Conservation (phyloP, 2,888 invertebrate species). For the Platycheirus rosarum region DNA sequence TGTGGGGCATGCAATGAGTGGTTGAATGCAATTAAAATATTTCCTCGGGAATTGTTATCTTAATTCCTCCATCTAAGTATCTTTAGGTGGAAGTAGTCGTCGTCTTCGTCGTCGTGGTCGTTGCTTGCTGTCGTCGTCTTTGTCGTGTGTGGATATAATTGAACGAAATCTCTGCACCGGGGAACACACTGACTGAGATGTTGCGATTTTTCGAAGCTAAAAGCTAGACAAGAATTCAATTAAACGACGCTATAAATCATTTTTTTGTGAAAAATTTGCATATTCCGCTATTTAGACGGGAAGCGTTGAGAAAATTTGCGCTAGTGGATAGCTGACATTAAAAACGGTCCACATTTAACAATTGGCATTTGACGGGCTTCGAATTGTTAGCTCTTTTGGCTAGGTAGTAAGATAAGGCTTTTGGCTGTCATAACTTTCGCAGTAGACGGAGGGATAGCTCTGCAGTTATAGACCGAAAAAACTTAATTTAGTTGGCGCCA, state of each 20-base stretch:
- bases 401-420: conserved; percentile 30
- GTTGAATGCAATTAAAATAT: conserved; percentile 71
- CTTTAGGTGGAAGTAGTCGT: conserved; percentile 27
- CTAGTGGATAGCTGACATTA: conserved; percentile 18
- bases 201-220: conserved; percentile 69
- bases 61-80: conserved; percentile 71
- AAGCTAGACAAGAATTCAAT: conserved; percentile 71
- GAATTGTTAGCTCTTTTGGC: conserved; percentile 37
- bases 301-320: conserved; percentile 30
- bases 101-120: conserved; percentile 8
- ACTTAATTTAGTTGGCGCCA: too few relatives aligned
- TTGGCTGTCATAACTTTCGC: conserved; percentile 61
- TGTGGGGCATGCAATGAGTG: conserved; percentile 58
- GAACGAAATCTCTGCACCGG: conserved; percentile 54
- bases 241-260: conserved; percentile 74
- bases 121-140: background rate
- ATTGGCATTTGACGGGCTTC: conserved; percentile 56
- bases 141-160: conserved; percentile 62
- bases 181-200: conserved; percentile 54
- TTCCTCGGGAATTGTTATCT: conserved; percentile 70
- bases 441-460: conserved; percentile 9
- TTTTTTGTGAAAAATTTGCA: conserved; percentile 63
- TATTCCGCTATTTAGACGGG: conserved; percentile 53
- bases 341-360: conserved; percentile 46
- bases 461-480: conserved; percentile 1